phyloP scores from a whole-genome alignment of 2,888 invertebrate genomes.

The Camptogramma bilineatum region DNA sequence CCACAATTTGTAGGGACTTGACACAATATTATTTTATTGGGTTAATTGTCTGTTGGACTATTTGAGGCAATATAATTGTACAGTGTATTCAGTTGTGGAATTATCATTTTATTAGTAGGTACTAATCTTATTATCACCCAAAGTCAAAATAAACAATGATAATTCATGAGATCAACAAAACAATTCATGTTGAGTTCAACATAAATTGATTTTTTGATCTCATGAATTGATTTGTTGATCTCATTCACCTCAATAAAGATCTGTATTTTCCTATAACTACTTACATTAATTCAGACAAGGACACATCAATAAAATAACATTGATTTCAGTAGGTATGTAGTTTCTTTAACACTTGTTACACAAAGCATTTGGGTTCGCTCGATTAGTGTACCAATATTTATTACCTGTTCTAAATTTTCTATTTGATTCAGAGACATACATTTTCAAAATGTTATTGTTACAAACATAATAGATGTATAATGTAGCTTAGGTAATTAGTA shows the following conservation, averaged over 20 bases:
- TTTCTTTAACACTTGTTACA: no score
- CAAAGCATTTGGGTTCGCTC: no score
- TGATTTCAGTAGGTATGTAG: neutral
- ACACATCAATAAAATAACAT: neutral
- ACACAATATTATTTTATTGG: constrained; percentile 40
- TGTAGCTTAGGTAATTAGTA: neutral
- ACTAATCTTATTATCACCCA: no score
- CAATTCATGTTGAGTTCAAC: no score
- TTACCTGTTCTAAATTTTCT: neutral
- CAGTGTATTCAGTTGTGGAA: constrained; percentile 20
- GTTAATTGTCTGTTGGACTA: constrained; percentile 37
- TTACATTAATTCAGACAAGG: neutral
- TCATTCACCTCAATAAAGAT: constrained; percentile 1
- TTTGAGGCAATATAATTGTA: constrained; percentile 30
- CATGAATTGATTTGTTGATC: constrained; percentile 21
- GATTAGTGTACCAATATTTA: neutral
- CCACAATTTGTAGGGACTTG: constrained; percentile 34
- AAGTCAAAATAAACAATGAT: no score
- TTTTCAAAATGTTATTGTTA: neutral
- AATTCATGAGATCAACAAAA: no score
- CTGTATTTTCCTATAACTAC: neutral
- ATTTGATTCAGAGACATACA: no score
- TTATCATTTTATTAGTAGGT: constrained; percentile 27
- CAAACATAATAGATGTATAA: no score
- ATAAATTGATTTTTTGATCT: constrained; percentile 21